A percentile compares a stretch with the other conserved stretches of the same genome.
Conservation (phyloP, 2,888 invertebrate genomes). For the Beris chalybata region DNA sequence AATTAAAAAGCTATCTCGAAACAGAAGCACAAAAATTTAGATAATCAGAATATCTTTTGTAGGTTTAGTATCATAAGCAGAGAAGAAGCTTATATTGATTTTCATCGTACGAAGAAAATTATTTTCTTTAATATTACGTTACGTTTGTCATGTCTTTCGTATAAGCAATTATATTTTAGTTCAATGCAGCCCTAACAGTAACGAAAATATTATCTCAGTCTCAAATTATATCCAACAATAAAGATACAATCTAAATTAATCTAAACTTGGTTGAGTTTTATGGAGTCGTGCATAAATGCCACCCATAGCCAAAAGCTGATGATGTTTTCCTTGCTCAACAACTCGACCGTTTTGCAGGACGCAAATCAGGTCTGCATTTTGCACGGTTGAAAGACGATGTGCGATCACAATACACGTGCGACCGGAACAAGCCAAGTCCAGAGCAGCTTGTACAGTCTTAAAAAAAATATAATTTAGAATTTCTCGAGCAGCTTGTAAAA, state of each 20-base stretch:
- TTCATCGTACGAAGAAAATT: too few species aligned
- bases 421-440: conserved; percentile 77
- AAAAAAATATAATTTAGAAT: conserved; percentile 4
- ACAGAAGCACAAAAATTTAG: too few species aligned
- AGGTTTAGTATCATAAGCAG: too few species aligned
- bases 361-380: conserved; percentile 81
- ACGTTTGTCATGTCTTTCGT: too few species aligned
- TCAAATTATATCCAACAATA: too few species aligned
- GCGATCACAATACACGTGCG: conserved; percentile 86
- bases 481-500: background rate
- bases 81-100: too few species aligned
- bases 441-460: conserved; percentile 75
- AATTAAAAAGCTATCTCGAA: too few species aligned
- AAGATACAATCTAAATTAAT: conserved; percentile 6
- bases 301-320: conserved; percentile 65
- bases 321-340: conserved; percentile 75
- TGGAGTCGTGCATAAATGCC: conserved; percentile 69
- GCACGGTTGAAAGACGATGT: conserved; percentile 80
- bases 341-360: conserved; percentile 77
- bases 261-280: conserved; percentile 59
- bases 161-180: too few species aligned
- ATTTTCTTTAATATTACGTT: too few species aligned
- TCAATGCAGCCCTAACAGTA: too few species aligned
- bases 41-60: too few species aligned
- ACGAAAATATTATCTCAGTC: too few species aligned